Evolutionary conservation across 2,888 invertebrate genomes (phyloP).

Genomic region (Heliconius aoede): DNA sequence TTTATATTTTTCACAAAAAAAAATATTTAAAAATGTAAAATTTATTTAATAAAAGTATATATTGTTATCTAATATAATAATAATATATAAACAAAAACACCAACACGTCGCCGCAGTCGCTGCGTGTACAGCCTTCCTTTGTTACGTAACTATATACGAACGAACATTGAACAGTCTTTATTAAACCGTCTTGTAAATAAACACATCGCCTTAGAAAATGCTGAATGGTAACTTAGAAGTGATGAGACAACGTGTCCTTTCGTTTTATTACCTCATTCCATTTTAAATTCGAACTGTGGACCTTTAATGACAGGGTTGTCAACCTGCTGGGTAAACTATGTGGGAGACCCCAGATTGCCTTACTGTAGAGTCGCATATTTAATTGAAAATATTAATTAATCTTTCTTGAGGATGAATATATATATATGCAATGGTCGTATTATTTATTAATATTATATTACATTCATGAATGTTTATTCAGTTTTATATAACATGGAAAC

Average conservation of each 20-base stretch:
- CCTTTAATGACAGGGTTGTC: background rate
- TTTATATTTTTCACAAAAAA: too few species aligned
- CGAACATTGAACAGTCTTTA: conserved; percentile 43
- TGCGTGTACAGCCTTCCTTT: conserved; percentile 37
- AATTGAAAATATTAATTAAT: too few species aligned
- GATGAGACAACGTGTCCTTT: conserved; percentile 18
- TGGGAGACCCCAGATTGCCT: background rate
- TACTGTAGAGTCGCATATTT: too few species aligned
- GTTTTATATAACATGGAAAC: conserved; percentile 27
- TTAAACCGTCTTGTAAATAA: conserved; percentile 49
- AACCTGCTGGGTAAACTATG: background rate
- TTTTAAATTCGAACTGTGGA: background rate
- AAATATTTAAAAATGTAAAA: too few species aligned
- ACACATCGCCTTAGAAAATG: conserved; percentile 35
- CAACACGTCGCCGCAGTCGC: background rate
- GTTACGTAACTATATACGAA: conserved; percentile 44
- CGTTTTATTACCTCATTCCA: conserved; percentile 7
- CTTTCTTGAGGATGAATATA: too few species aligned
- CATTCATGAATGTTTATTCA: conserved; percentile 31
- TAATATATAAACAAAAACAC: too few species aligned
- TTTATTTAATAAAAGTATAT: too few species aligned
- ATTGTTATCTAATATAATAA: too few species aligned
- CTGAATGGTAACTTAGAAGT: conserved; percentile 14
- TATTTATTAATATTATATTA: background rate
- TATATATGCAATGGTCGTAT: background rate